phyloP scores from a whole-genome alignment of 53 echinoderm and acorn worm species.

The Arbacia lixula region DNA sequence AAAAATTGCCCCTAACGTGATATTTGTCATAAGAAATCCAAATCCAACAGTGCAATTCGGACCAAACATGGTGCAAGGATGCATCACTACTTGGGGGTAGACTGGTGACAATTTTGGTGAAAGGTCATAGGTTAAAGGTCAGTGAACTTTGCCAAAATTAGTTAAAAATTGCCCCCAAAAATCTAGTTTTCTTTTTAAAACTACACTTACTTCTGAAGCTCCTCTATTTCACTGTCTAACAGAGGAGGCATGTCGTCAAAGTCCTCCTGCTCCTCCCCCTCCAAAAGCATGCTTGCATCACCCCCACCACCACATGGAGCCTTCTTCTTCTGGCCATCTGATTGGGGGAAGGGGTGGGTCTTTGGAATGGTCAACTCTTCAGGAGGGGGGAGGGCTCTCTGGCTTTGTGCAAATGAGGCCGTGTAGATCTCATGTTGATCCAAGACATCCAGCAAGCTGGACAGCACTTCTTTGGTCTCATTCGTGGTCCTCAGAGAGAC shows the following conservation, averaged over 20 bases:
- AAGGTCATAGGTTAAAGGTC: no score
- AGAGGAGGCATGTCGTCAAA: constrained; percentile 71
- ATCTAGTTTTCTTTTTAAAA: no score
- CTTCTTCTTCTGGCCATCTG: constrained; percentile 49
- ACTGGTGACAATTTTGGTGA: no score
- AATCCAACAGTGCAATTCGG: no score
- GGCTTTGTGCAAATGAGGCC: constrained; percentile 11
- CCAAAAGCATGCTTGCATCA: constrained; percentile 27
- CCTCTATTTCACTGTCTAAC: constrained; percentile 40
- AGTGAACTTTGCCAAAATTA: no score
- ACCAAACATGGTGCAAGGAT: no score
- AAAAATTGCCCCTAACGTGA: no score
- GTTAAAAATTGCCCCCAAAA: no score
- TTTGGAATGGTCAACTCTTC: constrained; percentile 20
- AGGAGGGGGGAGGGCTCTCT: constrained; percentile 7
- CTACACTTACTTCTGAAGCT: no score
- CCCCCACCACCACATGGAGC: constrained; percentile 27
- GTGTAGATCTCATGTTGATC: constrained; percentile 29
- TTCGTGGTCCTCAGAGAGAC: not conserved
- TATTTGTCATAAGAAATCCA: no score
- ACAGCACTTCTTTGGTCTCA: constrained; percentile 28
- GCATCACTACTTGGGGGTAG: no score
- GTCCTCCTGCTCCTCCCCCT: constrained; percentile 22
- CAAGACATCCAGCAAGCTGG: constrained; percentile 14
- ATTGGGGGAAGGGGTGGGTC: constrained; percentile 35